Evolutionary conservation across 2,113 vertebrate species (phyloP).

Genomic region (Lycocorax pyrrhopterus): DNA sequence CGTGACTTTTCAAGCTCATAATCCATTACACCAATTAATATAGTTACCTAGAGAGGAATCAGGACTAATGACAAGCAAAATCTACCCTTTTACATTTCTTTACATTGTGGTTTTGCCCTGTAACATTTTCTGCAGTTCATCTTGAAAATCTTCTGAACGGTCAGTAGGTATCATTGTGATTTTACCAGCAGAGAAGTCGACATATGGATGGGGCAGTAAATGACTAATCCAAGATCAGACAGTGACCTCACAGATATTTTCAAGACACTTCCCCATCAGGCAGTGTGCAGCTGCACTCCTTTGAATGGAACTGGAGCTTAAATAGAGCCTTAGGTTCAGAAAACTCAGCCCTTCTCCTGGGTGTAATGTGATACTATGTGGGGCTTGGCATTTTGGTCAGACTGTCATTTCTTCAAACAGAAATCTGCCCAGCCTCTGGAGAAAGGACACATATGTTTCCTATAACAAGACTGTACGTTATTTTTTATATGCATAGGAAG

Average conservation of each 20-base stretch:
- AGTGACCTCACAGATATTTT: constrained; percentile 42
- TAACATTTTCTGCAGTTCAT: background rate
- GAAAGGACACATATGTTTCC: constrained; percentile 62
- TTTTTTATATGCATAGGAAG: constrained; percentile 44
- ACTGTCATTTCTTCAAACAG: constrained; percentile 62
- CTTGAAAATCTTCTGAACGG: background rate
- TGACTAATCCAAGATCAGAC: constrained; percentile 26
- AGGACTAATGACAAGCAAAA: background rate
- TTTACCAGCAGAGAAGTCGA: background rate
- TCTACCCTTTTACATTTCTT: background rate
- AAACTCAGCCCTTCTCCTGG: constrained; percentile 41
- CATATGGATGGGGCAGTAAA: background rate
- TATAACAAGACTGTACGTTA: constrained; percentile 32
- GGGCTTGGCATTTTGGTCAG: constrained; percentile 52
- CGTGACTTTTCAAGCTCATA: background rate
- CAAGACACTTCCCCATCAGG: constrained; percentile 22
- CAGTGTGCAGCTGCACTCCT: constrained; percentile 46
- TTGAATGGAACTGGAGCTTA: constrained; percentile 34
- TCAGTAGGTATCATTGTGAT: background rate
- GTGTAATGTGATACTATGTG: constrained; percentile 44
- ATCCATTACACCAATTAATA: background rate
- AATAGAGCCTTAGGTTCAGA: constrained; percentile 31
- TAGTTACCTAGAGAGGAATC: background rate
- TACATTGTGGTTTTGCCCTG: background rate
- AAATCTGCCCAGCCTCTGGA: constrained; percentile 31